Evolutionary conservation across 2,888 invertebrate species (phyloP).

Genomic region (Cephus pulcher): DNA sequence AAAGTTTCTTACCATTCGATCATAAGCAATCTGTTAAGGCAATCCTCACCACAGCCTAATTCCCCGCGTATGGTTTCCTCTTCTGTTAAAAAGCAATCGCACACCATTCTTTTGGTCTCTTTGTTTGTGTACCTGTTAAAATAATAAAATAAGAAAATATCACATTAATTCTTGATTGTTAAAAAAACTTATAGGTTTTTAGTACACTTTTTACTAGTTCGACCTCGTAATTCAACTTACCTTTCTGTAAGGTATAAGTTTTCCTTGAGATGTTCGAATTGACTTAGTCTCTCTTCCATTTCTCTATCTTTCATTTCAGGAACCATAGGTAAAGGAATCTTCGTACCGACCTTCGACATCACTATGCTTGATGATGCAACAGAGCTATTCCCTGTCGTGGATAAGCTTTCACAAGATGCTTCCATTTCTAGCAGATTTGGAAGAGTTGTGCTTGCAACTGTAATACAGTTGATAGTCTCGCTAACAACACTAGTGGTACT

Average conservation of each 20-base stretch:
- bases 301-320: slow-evolving; percentile 69
- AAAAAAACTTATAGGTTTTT: not conserved
- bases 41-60: slow-evolving; percentile 93
- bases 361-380: not conserved
- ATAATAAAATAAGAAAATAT: not conserved
- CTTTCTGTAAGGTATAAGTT: slow-evolving; percentile 88
- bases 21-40: slow-evolving; percentile 96
- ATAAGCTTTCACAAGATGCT: not conserved
- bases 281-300: slow-evolving; percentile 74
- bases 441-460: not conserved
- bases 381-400: not conserved
- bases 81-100: slow-evolving; percentile 92
- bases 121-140: slow-evolving; percentile 77
- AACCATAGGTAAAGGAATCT: slow-evolving; percentile 63
- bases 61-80: slow-evolving; percentile 89
- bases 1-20: slow-evolving; percentile 86
- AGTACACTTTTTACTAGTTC: not conserved
- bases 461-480: not conserved
- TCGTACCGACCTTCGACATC: slow-evolving; percentile 42
- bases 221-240: slow-evolving; percentile 53
- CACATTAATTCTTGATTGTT: not conserved
- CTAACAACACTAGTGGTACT: not conserved
- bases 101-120: slow-evolving; percentile 93
- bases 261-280: slow-evolving; percentile 84
- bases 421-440: not conserved